Evolutionary conservation across 2,797 vertebrate species (phyloP).

Genomic region (Sebastes elongatus): DNA sequence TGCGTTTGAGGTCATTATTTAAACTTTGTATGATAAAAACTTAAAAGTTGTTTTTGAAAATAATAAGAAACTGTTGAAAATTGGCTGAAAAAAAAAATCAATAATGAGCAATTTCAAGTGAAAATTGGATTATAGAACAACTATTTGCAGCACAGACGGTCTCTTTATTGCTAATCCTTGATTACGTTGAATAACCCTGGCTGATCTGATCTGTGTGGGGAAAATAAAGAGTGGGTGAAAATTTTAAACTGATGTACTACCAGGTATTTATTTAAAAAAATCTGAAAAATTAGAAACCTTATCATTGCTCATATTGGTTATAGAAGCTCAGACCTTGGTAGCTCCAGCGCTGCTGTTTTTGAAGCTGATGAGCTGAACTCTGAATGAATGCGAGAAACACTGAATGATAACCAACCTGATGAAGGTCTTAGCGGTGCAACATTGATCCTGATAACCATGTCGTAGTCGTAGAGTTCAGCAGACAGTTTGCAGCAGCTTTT

Average conservation of each 20-base stretch:
- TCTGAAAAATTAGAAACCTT: background rate
- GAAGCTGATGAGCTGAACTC: background rate
- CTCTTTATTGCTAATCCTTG: background rate
- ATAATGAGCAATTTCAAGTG: background rate
- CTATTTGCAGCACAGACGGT: background rate
- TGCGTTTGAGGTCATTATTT: background rate
- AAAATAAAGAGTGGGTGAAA: background rate
- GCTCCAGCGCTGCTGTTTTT: background rate
- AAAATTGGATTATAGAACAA: background rate
- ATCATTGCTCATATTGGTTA: background rate
- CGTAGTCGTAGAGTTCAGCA: background rate
- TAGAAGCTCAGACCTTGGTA: background rate
- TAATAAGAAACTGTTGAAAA: background rate
- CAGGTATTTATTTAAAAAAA: background rate
- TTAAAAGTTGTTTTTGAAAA: background rate
- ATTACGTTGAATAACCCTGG: background rate
- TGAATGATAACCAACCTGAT: background rate
- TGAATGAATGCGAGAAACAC: background rate
- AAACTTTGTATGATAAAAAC: background rate
- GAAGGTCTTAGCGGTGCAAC: background rate
- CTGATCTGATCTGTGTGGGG: background rate
- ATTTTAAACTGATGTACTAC: background rate
- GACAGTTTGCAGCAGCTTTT: background rate
- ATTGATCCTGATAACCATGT: background rate
- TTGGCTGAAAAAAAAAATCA: background rate